These are phyloP conservation scores for Odontamblyopus lacepedii DNA, from an alignment of 2,797 vertebrate genomes.

Conservation along the genomic window DNA sequence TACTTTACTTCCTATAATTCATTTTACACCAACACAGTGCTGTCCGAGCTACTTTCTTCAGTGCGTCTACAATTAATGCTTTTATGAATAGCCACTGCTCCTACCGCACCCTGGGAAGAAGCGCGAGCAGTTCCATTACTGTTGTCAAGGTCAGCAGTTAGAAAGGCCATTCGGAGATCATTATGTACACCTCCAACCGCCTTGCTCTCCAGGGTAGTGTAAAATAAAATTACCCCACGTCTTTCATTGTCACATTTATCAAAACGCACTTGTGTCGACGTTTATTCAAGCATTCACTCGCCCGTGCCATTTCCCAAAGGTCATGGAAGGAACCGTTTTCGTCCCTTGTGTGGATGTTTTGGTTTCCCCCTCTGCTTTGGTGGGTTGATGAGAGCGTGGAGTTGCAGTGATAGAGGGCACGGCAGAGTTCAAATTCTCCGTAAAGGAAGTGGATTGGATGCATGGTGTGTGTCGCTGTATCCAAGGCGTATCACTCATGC, in stretches of 20 bases:
- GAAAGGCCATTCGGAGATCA: slow-evolving; percentile 45
- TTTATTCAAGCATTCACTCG: slow-evolving; percentile 68
- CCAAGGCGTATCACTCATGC: slow-evolving; percentile 50
- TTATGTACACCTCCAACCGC: slow-evolving; percentile 55
- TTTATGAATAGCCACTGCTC: slow-evolving; percentile 46
- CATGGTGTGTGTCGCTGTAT: slow-evolving; percentile 40
- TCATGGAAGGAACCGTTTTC: slow-evolving; percentile 51
- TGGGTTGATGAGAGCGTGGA: slow-evolving; percentile 50
- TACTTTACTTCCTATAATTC: slow-evolving; percentile 26
- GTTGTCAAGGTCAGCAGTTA: slow-evolving; percentile 62
- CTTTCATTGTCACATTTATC: slow-evolving; percentile 68
- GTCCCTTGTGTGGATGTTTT: slow-evolving; percentile 48
- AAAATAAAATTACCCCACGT: slow-evolving; percentile 66
- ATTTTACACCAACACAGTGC: slow-evolving; percentile 3
- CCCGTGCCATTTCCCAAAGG: slow-evolving; percentile 65
- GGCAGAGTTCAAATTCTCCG: slow-evolving; percentile 40
- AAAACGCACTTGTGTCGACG: slow-evolving; percentile 61
- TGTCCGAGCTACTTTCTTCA: slow-evolving; percentile 15
- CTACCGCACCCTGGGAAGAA: slow-evolving; percentile 22
- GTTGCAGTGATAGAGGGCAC: slow-evolving; percentile 56
- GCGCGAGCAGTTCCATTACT: slow-evolving; percentile 56
- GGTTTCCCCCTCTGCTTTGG: slow-evolving; percentile 44
- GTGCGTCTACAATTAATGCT: slow-evolving; percentile 43
- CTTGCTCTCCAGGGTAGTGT: slow-evolving; percentile 51
- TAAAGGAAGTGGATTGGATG: slow-evolving; percentile 30